Percentiles rank a stretch among this genome's conserved stretches.
Evolutionary conservation across 2,888 invertebrate genomes (phyloP).

Genomic region (Flabesymbios commensalis): DNA sequence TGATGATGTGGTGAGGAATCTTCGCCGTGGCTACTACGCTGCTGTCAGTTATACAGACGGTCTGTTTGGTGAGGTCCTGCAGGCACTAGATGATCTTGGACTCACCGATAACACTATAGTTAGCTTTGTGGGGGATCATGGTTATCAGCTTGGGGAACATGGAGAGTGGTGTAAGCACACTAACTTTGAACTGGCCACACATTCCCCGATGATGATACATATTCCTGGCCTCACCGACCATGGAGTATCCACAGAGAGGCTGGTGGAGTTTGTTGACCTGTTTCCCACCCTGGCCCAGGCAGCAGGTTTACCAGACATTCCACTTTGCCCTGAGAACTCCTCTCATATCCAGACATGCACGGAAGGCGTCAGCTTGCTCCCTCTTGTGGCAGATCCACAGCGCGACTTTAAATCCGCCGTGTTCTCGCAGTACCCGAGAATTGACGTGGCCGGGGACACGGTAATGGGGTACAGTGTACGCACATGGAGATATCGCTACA

Average conservation of each 20-base stretch:
- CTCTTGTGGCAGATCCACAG: conserved; percentile 9
- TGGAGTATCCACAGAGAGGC: conserved; percentile 26
- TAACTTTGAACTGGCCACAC: conserved; percentile 41
- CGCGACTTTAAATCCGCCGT: conserved; percentile 8
- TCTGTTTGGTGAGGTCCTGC: conserved; percentile 20
- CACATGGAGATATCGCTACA: conserved; percentile 37
- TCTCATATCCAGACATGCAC: conserved; percentile 12
- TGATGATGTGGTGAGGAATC: conserved; percentile 6
- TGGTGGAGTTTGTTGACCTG: conserved; percentile 43
- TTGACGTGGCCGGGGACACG: conserved; percentile 28
- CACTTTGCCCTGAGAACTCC: conserved; percentile 23
- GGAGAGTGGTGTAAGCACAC: conserved; percentile 40
- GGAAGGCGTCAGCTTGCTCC: conserved; percentile 27
- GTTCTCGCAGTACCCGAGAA: conserved; percentile 36
- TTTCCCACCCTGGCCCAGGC: conserved; percentile 44
- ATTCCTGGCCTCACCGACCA: conserved; percentile 40
- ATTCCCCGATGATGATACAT: conserved; percentile 42
- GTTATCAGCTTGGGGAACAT: conserved; percentile 33
- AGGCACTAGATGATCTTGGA: conserved; percentile 13
- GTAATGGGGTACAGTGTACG: conserved; percentile 42
- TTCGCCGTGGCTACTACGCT: conserved; percentile 30
- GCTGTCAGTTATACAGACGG: conserved; percentile 20
- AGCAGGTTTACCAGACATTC: conserved; percentile 28
- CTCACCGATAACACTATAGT: conserved; percentile 28
- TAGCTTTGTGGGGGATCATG: conserved; percentile 32